Evolutionary conservation across 2,113 vertebrate genomes (phyloP).

Genomic region (Otocyon megalotis): DNA sequence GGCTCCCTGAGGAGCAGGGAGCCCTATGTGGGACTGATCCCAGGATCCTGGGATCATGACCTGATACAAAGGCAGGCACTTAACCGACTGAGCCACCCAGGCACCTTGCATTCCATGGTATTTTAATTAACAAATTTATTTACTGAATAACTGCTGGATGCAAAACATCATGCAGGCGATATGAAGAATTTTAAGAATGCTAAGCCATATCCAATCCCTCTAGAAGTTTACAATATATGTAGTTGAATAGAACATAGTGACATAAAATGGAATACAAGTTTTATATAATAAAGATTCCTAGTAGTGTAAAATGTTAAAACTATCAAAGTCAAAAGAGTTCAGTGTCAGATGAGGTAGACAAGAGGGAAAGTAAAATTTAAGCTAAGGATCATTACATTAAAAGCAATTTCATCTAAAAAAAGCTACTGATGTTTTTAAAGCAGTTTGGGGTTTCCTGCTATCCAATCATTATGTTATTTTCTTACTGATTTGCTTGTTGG

Average conservation of each 20-base stretch:
- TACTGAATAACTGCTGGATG: not conserved
- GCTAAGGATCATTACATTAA: not conserved
- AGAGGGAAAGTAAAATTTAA: not conserved
- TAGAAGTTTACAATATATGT: conserved; percentile 20
- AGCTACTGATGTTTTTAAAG: not conserved
- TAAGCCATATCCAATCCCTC: not conserved
- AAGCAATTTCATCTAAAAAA: not conserved
- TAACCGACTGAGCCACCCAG: not conserved
- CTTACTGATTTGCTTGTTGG: not conserved
- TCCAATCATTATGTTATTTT: conserved; percentile 20
- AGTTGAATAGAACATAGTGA: not conserved
- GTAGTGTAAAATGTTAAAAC: not conserved
- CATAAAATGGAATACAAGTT: not conserved
- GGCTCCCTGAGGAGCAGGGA: not conserved
- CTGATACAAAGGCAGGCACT: not conserved
- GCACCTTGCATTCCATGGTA: not conserved
- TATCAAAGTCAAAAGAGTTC: not conserved
- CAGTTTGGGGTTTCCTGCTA: not conserved
- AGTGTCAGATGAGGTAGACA: not conserved
- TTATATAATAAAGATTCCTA: not conserved
- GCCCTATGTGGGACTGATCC: not conserved
- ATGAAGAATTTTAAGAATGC: not conserved
- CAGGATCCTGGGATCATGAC: not conserved
- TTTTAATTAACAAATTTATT: conserved; percentile 17
- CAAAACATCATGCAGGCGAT: not conserved